Evolutionary conservation across 2,113 vertebrate genomes (phyloP).

Genomic region (Lichenostomus cassidix): DNA sequence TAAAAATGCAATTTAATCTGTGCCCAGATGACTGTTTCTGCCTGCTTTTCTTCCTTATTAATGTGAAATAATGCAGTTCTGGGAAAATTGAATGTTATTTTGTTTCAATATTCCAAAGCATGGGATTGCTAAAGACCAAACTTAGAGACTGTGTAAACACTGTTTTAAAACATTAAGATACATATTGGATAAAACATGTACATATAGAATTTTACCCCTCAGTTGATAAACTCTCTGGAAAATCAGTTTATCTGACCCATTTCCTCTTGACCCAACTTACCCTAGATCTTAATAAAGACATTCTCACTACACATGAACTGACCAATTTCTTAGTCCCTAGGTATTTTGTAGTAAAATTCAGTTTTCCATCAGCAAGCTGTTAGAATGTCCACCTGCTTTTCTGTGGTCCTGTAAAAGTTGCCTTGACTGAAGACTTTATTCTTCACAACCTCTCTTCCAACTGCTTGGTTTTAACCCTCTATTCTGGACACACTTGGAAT

Average conservation of each 20-base stretch:
- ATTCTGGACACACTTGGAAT: background rate
- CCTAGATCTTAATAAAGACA: conserved; percentile 43
- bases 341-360: background rate
- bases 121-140: background rate
- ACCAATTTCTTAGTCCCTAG: conserved; percentile 28
- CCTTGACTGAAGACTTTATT: background rate
- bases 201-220: background rate
- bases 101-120: background rate
- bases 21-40: background rate
- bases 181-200: background rate
- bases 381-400: background rate
- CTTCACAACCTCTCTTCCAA: background rate
- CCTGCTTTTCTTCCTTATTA: background rate
- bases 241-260: background rate
- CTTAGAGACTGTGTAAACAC: background rate
- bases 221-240: background rate
- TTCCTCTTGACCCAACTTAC: conserved; percentile 26
- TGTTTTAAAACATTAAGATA: background rate
- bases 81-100: background rate
- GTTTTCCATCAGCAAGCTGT: background rate
- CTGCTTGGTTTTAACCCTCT: background rate
- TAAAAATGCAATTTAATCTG: background rate
- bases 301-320: background rate
- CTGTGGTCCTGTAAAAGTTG: background rate
- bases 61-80: background rate